Conservation (phyloP, 2,113 vertebrate species). For the Mohoua ochrocephala region DNA sequence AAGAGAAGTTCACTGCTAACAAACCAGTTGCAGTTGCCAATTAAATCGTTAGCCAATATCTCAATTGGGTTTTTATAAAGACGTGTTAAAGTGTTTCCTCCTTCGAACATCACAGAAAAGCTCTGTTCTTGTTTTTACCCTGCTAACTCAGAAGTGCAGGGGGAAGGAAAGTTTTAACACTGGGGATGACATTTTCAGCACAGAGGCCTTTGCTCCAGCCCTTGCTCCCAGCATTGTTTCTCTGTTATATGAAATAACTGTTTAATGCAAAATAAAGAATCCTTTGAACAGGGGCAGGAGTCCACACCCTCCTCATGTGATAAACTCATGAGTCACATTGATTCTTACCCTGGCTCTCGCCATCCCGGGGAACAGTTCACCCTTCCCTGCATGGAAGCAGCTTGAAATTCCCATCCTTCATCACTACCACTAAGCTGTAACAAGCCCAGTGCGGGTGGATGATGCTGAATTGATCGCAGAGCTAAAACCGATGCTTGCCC, state of each 20-base stretch:
- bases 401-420: background rate
- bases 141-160: background rate
- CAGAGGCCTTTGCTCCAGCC: background rate
- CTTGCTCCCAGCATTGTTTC: background rate
- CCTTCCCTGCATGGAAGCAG: background rate
- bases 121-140: background rate
- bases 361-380: background rate
- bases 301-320: background rate
- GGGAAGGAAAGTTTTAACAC: background rate
- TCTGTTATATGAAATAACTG: background rate
- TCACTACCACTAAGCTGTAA: background rate
- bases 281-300: background rate
- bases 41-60: background rate
- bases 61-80: background rate
- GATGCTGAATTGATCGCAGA: slow-evolving; percentile 17
- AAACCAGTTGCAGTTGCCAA: background rate
- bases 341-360: background rate
- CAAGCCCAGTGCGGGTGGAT: background rate
- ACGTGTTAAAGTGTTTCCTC: background rate
- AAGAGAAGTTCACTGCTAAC: background rate
- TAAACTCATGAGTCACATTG: background rate
- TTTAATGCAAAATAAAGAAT: slow-evolving; percentile 24
- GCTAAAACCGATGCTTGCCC: background rate
- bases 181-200: background rate
- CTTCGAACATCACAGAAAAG: background rate